These are phyloP conservation scores for Acanthaster planci DNA, from an alignment of 35 echinoderm and acorn worm genomes.

Conservation along the genomic window DNA sequence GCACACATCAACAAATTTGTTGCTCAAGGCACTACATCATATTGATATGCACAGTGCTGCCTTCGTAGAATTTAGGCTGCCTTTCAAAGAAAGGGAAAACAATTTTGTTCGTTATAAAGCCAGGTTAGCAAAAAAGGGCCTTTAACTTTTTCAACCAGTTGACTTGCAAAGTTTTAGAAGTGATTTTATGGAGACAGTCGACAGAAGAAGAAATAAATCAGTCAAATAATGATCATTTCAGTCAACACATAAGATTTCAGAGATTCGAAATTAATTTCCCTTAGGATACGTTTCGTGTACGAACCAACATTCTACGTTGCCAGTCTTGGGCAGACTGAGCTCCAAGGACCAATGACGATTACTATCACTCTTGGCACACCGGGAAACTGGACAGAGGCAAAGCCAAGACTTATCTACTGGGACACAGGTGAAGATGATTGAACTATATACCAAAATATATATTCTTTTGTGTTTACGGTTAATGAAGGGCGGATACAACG, in stretches of 20 bases:
- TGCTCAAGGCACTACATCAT: too few relatives aligned
- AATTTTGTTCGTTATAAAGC: too few relatives aligned
- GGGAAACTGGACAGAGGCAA: conserved; percentile 32
- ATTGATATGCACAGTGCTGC: too few relatives aligned
- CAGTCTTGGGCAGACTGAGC: conserved; percentile 24
- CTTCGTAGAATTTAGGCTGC: too few relatives aligned
- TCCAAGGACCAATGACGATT: conserved; percentile 33
- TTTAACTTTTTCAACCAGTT: too few relatives aligned
- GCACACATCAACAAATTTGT: too few relatives aligned
- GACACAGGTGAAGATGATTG: conserved; percentile 28
- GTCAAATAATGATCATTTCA: not conserved
- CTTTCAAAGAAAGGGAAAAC: too few relatives aligned
- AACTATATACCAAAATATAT: not conserved
- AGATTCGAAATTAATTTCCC: not conserved
- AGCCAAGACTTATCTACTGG: conserved; percentile 38
- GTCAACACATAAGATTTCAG: not conserved
- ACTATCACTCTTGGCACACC: conserved; percentile 24
- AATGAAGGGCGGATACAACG: not conserved
- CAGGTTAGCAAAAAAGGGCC: too few relatives aligned
- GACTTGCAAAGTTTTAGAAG: too few relatives aligned
- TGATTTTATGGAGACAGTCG: not conserved
- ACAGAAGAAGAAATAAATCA: not conserved
- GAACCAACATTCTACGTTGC: conserved; percentile 42
- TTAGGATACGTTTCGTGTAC: conserved; percentile 26
- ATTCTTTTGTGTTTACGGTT: not conserved